These are phyloP conservation scores for Masnerella sp. DNA, from an alignment of 2,888 invertebrate genomes.

Conservation along the genomic window DNA sequence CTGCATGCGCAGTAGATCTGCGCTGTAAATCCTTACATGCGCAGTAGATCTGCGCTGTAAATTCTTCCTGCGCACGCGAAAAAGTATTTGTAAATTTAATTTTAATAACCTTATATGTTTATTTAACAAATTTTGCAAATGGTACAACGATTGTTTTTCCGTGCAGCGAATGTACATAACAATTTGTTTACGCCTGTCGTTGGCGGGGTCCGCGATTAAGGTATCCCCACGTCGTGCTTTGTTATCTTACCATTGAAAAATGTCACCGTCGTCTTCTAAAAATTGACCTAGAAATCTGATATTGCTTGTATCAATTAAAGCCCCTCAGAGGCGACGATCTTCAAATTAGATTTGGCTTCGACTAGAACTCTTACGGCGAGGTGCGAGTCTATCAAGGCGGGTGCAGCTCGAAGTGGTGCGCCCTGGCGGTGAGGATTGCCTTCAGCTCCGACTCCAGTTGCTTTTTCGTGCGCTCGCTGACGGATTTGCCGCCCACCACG, in stretches of 20 bases:
- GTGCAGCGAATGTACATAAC: slow-evolving; percentile 75
- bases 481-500: slow-evolving; percentile 74
- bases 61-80: too few relatives aligned
- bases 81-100: too few relatives aligned
- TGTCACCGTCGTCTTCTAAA: slow-evolving; percentile 70
- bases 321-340: slow-evolving; percentile 76
- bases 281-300: slow-evolving; percentile 77
- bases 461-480: slow-evolving; percentile 75
- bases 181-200: slow-evolving; percentile 50
- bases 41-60: too few relatives aligned
- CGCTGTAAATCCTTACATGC: too few relatives aligned
- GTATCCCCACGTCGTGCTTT: slow-evolving; percentile 35
- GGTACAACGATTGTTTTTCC: too few relatives aligned
- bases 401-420: slow-evolving; percentile 75
- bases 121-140: too few relatives aligned
- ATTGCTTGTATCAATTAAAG: slow-evolving; percentile 77
- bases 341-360: slow-evolving; percentile 64
- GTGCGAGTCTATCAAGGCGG: slow-evolving; percentile 73
- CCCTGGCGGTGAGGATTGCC: slow-evolving; percentile 75
- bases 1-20: too few relatives aligned
- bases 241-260: slow-evolving; percentile 61
- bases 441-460: slow-evolving; percentile 76
- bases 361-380: slow-evolving; percentile 59
- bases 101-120: too few relatives aligned
- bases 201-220: slow-evolving; percentile 25